Percentiles rank a stretch among this genome's conserved stretches.
These are phyloP conservation scores for Onthophagus sagittarius DNA, from an alignment of 2,888 invertebrate genomes.

Conservation along the genomic window DNA sequence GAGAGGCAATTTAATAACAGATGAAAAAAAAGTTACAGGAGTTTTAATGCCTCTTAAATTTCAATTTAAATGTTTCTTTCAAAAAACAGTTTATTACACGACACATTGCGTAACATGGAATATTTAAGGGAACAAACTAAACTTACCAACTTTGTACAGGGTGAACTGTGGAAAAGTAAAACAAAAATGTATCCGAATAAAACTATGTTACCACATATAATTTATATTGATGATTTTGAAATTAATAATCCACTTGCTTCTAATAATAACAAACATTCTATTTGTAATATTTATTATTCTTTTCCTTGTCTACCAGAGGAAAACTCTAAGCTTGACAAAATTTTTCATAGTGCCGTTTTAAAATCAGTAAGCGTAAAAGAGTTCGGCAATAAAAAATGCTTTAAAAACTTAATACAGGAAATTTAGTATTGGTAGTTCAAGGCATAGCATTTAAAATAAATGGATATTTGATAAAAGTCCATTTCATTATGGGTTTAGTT, in stretches of 20 bases:
- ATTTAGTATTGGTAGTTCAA: conserved; percentile 21
- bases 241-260: conserved; percentile 34
- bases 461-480: conserved; percentile 9
- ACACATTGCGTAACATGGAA: conserved; percentile 16
- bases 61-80: conserved; percentile 24
- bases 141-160: conserved; percentile 29
- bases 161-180: conserved; percentile 31
- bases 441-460: conserved; percentile 17
- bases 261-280: conserved; percentile 26
- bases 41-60: conserved; percentile 24
- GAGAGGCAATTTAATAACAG: conserved; percentile 11
- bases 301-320: conserved; percentile 29
- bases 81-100: conserved; percentile 18
- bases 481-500: conserved; percentile 22
- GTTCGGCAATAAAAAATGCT: conserved; percentile 27
- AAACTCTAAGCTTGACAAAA: conserved; percentile 29
- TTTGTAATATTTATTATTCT: conserved; percentile 31
- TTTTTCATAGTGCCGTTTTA: conserved; percentile 26
- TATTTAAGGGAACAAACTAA: conserved; percentile 3
- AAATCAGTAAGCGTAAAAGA: conserved; percentile 29
- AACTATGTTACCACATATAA: conserved; percentile 28
- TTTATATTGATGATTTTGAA: conserved; percentile 33
- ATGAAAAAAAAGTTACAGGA: conserved; percentile 22
- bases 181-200: conserved; percentile 26
- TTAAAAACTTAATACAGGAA: conserved; percentile 21